These are phyloP conservation scores for Gortyna flavago DNA, from an alignment of 2,888 invertebrate species.

Conservation along the genomic window DNA sequence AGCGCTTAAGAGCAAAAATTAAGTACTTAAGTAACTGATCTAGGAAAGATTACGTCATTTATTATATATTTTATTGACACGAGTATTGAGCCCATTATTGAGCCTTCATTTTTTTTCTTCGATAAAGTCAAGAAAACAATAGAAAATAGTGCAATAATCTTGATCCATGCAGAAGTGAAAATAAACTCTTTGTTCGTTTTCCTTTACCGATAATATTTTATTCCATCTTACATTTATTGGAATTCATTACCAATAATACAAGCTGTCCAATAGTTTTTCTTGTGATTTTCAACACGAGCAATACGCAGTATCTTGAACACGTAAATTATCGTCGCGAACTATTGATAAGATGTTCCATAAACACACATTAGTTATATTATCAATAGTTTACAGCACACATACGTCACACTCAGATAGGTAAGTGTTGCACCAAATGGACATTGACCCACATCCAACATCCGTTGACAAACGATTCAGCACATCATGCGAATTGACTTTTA, in stretches of 20 bases:
- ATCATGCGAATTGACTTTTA: slow-evolving; percentile 83
- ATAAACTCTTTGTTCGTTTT: neutral
- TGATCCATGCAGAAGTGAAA: neutral
- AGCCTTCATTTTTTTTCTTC: neutral
- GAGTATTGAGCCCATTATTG: slow-evolving; percentile 6
- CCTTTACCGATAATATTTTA: neutral
- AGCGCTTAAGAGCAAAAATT: slow-evolving; percentile 48
- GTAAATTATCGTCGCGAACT: slow-evolving; percentile 30
- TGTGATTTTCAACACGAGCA: neutral
- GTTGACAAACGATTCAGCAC: slow-evolving; percentile 80
- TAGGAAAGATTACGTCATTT: slow-evolving; percentile 44
- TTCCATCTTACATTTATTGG: neutral
- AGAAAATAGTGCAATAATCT: neutral
- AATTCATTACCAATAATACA: neutral
- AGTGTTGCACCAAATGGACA: slow-evolving; percentile 75
- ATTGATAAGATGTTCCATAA: slow-evolving; percentile 59
- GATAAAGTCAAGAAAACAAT: neutral
- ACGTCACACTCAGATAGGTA: slow-evolving; percentile 61
- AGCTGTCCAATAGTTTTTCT: neutral
- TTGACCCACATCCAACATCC: slow-evolving; percentile 83
- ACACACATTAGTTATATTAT: slow-evolving; percentile 49
- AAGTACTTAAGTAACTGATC: slow-evolving; percentile 40
- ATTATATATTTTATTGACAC: slow-evolving; percentile 18
- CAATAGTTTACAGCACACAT: slow-evolving; percentile 42
- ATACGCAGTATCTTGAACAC: slow-evolving; percentile 27